phyloP scores from a whole-genome alignment of 2,113 vertebrate species.

The Calyptommatus sinebrachiatus region DNA sequence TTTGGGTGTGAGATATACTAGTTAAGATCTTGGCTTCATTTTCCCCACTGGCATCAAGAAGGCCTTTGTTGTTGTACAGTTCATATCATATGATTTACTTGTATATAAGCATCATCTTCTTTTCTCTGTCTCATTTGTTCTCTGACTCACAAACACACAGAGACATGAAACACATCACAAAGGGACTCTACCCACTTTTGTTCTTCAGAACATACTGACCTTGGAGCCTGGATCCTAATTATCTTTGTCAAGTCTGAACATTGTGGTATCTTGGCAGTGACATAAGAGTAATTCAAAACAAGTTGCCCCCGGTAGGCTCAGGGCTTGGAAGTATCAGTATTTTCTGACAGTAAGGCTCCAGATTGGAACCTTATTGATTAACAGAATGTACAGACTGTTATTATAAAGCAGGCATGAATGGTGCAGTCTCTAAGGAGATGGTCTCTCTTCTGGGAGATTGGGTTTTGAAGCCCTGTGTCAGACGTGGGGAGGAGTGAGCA shows the following conservation, averaged over 20 bases:
- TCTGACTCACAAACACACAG: background rate
- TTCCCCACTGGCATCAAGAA: background rate
- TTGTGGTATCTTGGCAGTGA: background rate
- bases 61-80: background rate
- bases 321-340: too few relatives aligned
- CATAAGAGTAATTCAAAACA: background rate
- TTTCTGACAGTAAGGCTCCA: background rate
- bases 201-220: background rate
- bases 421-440: too few relatives aligned
- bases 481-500: too few relatives aligned
- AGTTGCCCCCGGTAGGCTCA: background rate
- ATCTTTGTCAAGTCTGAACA: constrained; percentile 1
- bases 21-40: too few relatives aligned
- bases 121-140: background rate
- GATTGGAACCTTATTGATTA: background rate
- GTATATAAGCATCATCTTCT: background rate
- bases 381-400: background rate
- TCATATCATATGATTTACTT: background rate
- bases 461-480: too few relatives aligned
- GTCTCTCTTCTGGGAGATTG: too few relatives aligned
- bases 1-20: background rate
- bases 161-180: background rate
- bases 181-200: background rate
- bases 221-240: background rate
- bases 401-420: too few relatives aligned